A percentile compares a stretch with the other conserved stretches of the same genome.
Conservation (phyloP, 2,888 invertebrate genomes). For the Callimorpha dominula region DNA sequence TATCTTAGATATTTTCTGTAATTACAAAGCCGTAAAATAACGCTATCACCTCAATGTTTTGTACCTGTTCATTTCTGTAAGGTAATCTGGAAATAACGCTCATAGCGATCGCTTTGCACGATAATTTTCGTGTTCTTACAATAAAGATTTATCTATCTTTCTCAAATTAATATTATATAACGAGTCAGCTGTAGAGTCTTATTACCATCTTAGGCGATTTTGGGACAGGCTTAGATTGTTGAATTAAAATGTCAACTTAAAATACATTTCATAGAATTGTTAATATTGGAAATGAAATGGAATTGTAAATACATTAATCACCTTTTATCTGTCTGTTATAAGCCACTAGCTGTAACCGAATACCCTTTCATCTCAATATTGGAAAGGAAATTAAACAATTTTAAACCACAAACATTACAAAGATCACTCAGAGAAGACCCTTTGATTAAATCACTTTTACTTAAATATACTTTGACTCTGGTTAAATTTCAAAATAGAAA, state of each 20-base stretch:
- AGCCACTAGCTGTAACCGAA: background rate
- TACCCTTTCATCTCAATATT: background rate
- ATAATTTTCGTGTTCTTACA: no score
- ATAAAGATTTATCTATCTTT: no score
- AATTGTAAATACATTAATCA: background rate
- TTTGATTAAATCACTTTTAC: conserved; percentile 45
- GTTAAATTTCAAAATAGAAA: conserved; percentile 32
- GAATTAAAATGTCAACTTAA: background rate
- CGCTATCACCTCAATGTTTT: no score
- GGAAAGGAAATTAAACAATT: background rate
- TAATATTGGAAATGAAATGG: background rate
- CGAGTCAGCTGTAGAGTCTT: background rate
- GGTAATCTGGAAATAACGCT: no score
- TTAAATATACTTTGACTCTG: conserved; percentile 31
- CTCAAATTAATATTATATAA: no score
- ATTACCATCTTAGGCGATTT: background rate
- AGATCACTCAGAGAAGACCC: conserved; percentile 3
- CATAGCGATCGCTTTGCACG: no score
- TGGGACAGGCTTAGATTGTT: background rate
- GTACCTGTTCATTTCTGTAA: no score
- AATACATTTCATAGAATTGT: background rate
- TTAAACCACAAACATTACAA: background rate
- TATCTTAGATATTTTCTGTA: no score
- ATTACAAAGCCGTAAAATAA: no score
- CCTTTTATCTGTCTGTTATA: background rate